phyloP scores from a whole-genome alignment of 1,140 invertebrate genomes.

The Brachionus koreanus region DNA sequence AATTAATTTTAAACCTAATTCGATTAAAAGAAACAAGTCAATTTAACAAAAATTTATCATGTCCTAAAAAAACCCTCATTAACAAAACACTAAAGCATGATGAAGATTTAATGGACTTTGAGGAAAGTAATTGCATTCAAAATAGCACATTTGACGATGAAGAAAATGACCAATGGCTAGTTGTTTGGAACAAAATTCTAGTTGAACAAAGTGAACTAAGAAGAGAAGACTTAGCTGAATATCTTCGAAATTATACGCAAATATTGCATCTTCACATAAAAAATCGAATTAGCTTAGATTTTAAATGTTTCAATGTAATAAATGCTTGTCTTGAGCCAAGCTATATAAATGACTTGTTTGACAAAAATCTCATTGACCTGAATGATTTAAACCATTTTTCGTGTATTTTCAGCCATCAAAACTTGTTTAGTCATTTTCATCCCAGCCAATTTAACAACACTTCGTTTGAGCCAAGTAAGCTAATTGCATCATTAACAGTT shows the following conservation, averaged over 20 bases:
- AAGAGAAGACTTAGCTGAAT: background rate
- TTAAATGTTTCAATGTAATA: conserved; percentile 19
- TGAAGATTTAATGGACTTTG: background rate
- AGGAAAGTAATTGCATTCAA: background rate
- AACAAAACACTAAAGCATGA: background rate
- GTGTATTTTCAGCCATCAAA: background rate
- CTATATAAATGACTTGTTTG: background rate
- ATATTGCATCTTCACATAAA: conserved; percentile 5
- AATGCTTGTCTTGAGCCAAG: background rate
- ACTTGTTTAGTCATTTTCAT: conserved; percentile 8
- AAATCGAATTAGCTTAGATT: background rate
- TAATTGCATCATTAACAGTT: background rate
- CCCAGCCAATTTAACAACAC: background rate
- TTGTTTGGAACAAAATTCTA: conserved; percentile 15
- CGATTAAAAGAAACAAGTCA: conserved; percentile 6
- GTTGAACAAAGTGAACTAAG: background rate
- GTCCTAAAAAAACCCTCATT: background rate
- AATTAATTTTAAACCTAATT: background rate
- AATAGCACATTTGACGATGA: background rate
- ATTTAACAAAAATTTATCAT: background rate
- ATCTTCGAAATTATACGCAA: background rate
- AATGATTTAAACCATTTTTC: background rate
- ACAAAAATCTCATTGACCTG: background rate
- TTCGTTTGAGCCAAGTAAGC: background rate
- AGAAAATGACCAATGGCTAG: background rate